A percentile compares a stretch with the other conserved stretches of the same genome.
These are phyloP conservation scores for Cylindroiulus punctatus DNA, from an alignment of 2,888 invertebrate genomes.

Conservation along the genomic window DNA sequence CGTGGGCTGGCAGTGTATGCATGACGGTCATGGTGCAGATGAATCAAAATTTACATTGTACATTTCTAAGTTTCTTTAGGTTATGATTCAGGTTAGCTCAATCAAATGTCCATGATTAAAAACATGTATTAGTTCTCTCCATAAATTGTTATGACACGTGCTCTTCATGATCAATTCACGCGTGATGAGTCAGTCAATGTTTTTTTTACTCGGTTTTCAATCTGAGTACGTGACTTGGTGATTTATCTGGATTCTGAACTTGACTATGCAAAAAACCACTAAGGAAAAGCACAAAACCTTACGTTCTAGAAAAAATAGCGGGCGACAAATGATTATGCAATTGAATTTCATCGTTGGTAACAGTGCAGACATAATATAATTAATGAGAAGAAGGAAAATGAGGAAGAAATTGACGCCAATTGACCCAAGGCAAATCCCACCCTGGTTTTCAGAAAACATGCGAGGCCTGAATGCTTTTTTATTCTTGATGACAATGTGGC, in stretches of 20 bases:
- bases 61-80: no score
- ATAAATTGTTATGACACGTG: background rate
- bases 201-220: background rate
- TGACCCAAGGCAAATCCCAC: constrained; percentile 23
- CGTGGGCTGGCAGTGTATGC: no score
- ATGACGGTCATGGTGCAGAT: no score
- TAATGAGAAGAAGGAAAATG: background rate
- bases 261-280: background rate
- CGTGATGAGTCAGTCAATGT: background rate
- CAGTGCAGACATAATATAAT: background rate
- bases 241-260: background rate
- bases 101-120: background rate
- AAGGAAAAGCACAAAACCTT: background rate
- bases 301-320: background rate
- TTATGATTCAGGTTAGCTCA: no score
- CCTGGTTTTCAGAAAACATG: background rate
- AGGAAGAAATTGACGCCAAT: constrained; percentile 42
- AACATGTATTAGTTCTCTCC: background rate
- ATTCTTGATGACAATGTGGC: constrained; percentile 4
- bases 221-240: background rate
- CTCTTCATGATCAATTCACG: background rate
- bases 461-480: background rate
- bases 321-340: constrained; percentile 17
- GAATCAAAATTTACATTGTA: no score
- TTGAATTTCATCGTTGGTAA: background rate